A percentile compares a stretch with the other conserved stretches of the same genome.
phyloP scores from a whole-genome alignment of 2,888 invertebrate species.

The Colletes collaris region DNA sequence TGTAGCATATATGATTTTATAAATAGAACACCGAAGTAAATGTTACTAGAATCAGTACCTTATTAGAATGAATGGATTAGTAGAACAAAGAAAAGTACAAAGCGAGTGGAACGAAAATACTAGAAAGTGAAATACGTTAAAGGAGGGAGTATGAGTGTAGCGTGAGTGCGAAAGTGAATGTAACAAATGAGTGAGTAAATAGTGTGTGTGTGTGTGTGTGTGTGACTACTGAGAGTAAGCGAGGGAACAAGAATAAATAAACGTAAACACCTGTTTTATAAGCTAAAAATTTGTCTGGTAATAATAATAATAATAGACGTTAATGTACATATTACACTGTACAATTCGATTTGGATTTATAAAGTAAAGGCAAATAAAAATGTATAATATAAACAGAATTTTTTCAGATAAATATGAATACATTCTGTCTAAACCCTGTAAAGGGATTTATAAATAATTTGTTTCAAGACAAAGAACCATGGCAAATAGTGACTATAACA shows the following conservation, averaged over 20 bases:
- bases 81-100: neutral
- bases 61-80: neutral
- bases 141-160: neutral
- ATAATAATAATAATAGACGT: neutral
- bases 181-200: neutral
- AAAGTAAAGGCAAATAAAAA: too few species aligned
- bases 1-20: neutral
- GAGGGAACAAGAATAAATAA: neutral
- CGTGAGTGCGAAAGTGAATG: neutral
- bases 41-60: neutral
- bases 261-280: neutral
- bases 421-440: neutral
- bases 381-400: too few species aligned
- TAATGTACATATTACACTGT: neutral
- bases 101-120: neutral
- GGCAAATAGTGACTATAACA: conserved; percentile 92
- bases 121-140: neutral
- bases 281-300: neutral
- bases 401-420: conserved; percentile 48
- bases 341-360: neutral
- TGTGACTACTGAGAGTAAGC: neutral
- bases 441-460: conserved; percentile 85
- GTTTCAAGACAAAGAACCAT: conserved; percentile 90
- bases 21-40: neutral
- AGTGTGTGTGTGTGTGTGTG: too few species aligned